Evolutionary conservation across 2,888 invertebrate species (phyloP), one percentile per base, ranked within the genome.

Genomic region (Ichneumoninae sp.): DNA sequence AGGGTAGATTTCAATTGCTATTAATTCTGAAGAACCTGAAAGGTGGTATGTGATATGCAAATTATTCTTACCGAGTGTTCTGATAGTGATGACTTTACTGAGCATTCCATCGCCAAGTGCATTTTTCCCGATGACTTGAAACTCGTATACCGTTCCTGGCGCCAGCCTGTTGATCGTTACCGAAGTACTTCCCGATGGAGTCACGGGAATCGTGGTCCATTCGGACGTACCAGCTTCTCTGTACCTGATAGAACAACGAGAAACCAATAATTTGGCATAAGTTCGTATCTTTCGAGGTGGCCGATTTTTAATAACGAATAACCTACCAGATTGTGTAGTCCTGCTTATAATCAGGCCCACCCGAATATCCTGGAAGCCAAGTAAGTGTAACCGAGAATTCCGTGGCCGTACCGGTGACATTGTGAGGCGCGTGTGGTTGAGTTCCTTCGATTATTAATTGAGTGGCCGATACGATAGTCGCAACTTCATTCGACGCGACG

Each of bases 391-490:
- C 98, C 85, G 98, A 96, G 94, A 98, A 98, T 94, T 98, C 97
- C 0, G 97, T 97, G 63, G 98, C 97, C 68, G 97, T 96, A 54
- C 98, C 98, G 36, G 98, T 97, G 83, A 99, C 96, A 94, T 99
- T 99, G 95, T 98, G 98, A 0, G 99, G 99, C 63, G 99, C 98
- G 94, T 99, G 99, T 19, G 99, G 99, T 92, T 98, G 98, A 19
- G 99, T 99, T 85, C 98, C 98, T 94, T 98, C 98, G 88, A 98
- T 97, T 89, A 98, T 97, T 84, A 98, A 95, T 93, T 98, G 98
- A 71, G 98, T 98, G 88, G 97, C 96, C 26, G 98, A 97, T 81
- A 98, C 97, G 93, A 99, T 97, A n/a, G 98, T 98, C 65, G 98
- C 98, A 89, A 99, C 98, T 95, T 98, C 98, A 94, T 99, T 99